phyloP scores from a whole-genome alignment of 2,113 vertebrate genomes.

The Pelvicachromis taeniatus region DNA sequence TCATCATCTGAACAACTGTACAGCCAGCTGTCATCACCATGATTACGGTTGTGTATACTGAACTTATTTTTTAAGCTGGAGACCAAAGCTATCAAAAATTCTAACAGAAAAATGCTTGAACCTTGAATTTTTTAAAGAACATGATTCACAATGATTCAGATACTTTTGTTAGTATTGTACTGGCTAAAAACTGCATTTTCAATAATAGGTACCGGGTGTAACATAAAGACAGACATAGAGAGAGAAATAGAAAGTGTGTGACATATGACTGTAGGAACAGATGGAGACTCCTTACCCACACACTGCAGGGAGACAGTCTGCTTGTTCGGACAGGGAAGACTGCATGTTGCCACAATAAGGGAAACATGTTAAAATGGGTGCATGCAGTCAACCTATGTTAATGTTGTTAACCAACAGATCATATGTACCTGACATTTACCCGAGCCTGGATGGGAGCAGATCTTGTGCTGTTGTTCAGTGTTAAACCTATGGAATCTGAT shows the following conservation, averaged over 20 bases:
- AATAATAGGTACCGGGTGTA: neutral
- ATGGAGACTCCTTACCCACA: constrained; percentile 60
- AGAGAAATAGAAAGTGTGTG: neutral
- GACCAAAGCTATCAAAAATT: neutral
- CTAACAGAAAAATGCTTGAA: neutral
- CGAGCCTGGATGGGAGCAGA: constrained; percentile 39
- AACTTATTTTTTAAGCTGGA: too few species aligned
- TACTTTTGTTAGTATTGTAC: neutral
- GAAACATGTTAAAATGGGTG: neutral
- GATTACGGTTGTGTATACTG: neutral
- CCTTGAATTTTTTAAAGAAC: neutral
- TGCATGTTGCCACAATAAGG: constrained; percentile 17
- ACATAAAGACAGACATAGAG: neutral
- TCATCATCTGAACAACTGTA: neutral
- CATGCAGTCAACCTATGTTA: neutral
- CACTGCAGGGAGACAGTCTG: constrained; percentile 66
- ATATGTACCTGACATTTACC: constrained; percentile 55
- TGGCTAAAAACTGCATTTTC: neutral
- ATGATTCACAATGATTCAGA: neutral
- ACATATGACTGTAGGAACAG: constrained; percentile 24
- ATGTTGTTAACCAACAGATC: neutral
- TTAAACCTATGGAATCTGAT: neutral
- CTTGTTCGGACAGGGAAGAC: constrained; percentile 52
- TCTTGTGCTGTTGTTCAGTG: neutral
- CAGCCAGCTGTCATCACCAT: neutral